Conservation (phyloP, 2,113 vertebrate genomes). For the Morone saxatilis region DNA sequence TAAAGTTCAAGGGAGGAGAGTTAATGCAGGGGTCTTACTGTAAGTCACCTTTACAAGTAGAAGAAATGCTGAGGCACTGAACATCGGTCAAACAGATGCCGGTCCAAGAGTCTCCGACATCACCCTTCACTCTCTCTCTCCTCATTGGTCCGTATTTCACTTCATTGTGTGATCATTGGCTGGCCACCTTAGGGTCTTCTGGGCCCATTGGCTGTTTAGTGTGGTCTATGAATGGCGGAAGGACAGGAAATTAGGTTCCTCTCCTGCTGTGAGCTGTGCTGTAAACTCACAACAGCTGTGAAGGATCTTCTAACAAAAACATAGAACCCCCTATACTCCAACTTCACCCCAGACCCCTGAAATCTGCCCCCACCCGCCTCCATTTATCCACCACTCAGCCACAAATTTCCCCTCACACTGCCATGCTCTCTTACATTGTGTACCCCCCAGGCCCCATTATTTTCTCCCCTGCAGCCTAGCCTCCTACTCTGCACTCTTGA, state of each 20-base stretch:
- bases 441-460: slow-evolving; percentile 18
- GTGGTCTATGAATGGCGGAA: slow-evolving; percentile 29
- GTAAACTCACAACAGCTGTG: slow-evolving; percentile 73
- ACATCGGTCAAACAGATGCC: slow-evolving; percentile 21
- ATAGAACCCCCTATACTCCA: slow-evolving; percentile 11
- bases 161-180: slow-evolving; percentile 25
- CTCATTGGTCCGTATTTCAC: slow-evolving; percentile 11
- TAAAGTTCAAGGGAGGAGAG: slow-evolving; percentile 22
- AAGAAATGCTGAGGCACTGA: background rate
- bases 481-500: slow-evolving; percentile 18
- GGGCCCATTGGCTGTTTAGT: slow-evolving; percentile 14
- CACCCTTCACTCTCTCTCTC: background rate
- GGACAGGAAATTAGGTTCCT: slow-evolving; percentile 65
- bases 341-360: slow-evolving; percentile 23
- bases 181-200: slow-evolving; percentile 11
- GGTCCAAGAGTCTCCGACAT: background rate
- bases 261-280: slow-evolving; percentile 58
- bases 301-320: slow-evolving; percentile 50
- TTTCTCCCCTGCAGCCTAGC: slow-evolving; percentile 13
- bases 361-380: background rate
- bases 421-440: background rate
- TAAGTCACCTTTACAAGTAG: slow-evolving; percentile 28
- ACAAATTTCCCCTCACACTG: slow-evolving; percentile 2
- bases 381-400: slow-evolving; percentile 7
- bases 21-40: slow-evolving; percentile 13